A percentile compares a stretch with the other conserved stretches of the same genome.
phyloP scores from a whole-genome alignment of 2,113 vertebrate genomes.

The Chaenogobius annularis region DNA sequence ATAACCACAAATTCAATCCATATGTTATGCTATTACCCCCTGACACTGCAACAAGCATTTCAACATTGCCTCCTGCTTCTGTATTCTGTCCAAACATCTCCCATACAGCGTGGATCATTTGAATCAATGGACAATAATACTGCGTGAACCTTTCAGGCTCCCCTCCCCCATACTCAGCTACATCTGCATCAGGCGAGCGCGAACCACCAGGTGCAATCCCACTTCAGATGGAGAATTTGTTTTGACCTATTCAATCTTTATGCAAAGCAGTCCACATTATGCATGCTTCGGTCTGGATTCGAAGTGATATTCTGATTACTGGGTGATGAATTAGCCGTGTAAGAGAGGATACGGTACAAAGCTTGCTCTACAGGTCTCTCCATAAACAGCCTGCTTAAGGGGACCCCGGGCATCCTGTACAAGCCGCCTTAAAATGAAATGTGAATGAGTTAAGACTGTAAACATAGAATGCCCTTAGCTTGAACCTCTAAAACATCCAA shows the following conservation, averaged over 20 bases:
- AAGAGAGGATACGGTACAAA: conserved; percentile 12
- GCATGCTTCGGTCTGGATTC: conserved; percentile 18
- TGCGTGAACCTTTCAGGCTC: conserved; percentile 15
- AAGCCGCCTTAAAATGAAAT: too few relatives aligned
- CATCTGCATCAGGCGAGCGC: conserved; percentile 2
- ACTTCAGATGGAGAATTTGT: conserved; percentile 9
- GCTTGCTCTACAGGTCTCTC: conserved; percentile 4
- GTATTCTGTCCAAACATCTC: conserved; percentile 31
- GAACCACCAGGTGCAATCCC: conserved; percentile 28
- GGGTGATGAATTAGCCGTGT: conserved; percentile 22
- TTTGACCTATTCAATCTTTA: conserved; percentile 24
- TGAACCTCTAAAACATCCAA: conserved; percentile 29
- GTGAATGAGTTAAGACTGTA: conserved; percentile 1
- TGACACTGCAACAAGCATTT: conserved; percentile 18
- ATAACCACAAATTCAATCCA: neutral
- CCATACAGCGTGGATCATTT: conserved; percentile 27
- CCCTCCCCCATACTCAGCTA: conserved; percentile 2
- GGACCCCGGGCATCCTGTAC: conserved; percentile 5
- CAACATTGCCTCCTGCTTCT: conserved; percentile 18
- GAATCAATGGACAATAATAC: conserved; percentile 53
- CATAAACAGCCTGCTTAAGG: conserved; percentile 27
- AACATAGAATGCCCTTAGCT: conserved; percentile 18
- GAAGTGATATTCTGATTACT: conserved; percentile 30
- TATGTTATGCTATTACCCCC: neutral
- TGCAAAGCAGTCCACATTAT: conserved; percentile 36